These are phyloP conservation scores for Oligia latruncula DNA, from an alignment of 2,888 invertebrate genomes.

Conservation along the genomic window DNA sequence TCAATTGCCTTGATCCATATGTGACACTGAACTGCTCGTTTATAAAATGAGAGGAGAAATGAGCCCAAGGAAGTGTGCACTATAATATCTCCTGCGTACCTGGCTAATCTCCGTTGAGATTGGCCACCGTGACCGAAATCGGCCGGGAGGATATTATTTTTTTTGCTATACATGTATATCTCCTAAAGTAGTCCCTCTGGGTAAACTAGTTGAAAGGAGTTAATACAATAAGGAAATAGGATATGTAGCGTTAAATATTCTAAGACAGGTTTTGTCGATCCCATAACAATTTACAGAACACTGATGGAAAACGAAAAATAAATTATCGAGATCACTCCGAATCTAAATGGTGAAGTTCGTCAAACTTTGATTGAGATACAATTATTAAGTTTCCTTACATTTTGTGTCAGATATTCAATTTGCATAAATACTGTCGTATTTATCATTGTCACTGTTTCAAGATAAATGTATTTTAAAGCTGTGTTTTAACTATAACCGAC, in stretches of 20 bases:
- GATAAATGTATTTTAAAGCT: slow-evolving; percentile 31
- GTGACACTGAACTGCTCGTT: too few relatives aligned
- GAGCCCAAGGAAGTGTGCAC: too few relatives aligned
- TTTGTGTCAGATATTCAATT: slow-evolving; percentile 60
- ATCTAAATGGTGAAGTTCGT: slow-evolving; percentile 43
- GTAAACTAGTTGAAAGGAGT: background rate
- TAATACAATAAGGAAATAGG: background rate
- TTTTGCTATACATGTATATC: background rate
- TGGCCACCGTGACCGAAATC: too few relatives aligned
- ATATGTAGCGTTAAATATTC: background rate
- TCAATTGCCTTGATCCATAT: background rate
- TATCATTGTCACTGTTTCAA: slow-evolving; percentile 35
- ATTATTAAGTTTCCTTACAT: slow-evolving; percentile 60
- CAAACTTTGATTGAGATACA: slow-evolving; percentile 56
- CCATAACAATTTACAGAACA: slow-evolving; percentile 16
- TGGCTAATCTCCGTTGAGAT: too few relatives aligned
- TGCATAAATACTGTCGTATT: slow-evolving; percentile 56
- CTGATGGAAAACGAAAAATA: slow-evolving; percentile 29
- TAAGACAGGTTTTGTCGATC: slow-evolving; percentile 17
- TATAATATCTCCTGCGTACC: too few relatives aligned
- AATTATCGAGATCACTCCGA: slow-evolving; percentile 24
- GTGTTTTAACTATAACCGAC: slow-evolving; percentile 15
- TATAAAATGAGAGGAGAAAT: too few relatives aligned
- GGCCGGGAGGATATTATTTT: too few relatives aligned
- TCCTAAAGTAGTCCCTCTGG: background rate